Base-by-base conservation (phyloP, 2,888 invertebrate genomes). In the Antitype chi region DNA sequence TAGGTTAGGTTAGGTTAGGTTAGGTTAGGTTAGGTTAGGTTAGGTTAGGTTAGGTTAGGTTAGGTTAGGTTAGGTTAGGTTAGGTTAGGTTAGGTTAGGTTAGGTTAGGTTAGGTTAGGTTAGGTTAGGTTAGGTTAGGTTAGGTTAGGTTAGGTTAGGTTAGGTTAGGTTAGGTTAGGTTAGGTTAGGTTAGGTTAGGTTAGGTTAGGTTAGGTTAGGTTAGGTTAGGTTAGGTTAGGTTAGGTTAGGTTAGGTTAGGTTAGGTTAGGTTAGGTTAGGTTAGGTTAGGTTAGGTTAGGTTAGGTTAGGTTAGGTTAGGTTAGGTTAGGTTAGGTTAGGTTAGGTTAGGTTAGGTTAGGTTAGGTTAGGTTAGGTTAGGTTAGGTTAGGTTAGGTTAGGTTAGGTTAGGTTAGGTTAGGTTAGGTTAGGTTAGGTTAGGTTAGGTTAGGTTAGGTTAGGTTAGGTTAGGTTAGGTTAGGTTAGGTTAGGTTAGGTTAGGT, bases 321-420 rank as follows among this genome's bases (percentile, higher is more conserved):
- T 87, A 85, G 86, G 85, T 87, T 85, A 86, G 86, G 85, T 85
- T 88, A 85, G 83, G 85, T 85, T 83, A 84, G 84, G 84, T 85
- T 85, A 85, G 86, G 49, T 49, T 49, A 49, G 49, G 86, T 86
- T 86, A 63, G 83, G 83, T 81, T 81, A 76, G 83, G 81, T 82
- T 83, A 78, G 85, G 82, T 83, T 80, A 78, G 85, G 81, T 81
- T 80, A 75, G 81, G 84, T 78, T 80, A 74, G 84, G 81, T 80
- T 82, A 78, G 81, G 82, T 84, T 80, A 78, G 82, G 86, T 82
- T 81, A 80, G 83, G 82, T 80, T 85, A 79, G 82, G 84, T 83
- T 83, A 81, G 84, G 84, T 81, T 83, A 80, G 83, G 84, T 81
- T 83, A 81, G 83, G 86, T 80, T 82, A 80, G 83, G 83, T 80